Evolutionary conservation across 2,888 invertebrate genomes (phyloP), one percentile per base, ranked within the genome.

Genomic region (Oscheius sp.): DNA sequence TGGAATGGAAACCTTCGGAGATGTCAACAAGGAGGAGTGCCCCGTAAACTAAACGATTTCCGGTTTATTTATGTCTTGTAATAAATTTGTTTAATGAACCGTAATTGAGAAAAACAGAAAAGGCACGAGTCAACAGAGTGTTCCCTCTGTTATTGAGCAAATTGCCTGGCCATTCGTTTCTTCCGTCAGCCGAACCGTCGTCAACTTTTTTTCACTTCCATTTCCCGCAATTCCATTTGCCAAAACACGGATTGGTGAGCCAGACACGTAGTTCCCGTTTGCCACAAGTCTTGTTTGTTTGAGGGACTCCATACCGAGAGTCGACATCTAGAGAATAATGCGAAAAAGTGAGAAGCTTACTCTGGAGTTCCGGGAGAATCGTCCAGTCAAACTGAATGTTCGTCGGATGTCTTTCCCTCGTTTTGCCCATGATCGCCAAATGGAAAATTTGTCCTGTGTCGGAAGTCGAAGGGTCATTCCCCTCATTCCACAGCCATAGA

Each of bases 401-500:
- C 71, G 6, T 22, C 75, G 54, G 12, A 72, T 56, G n/a, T 68
- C 64, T n/a, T 72, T 71, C 6, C 68, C 63, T 12, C 72, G 56
- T 41, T 76, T 76, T 12, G 72, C 68, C 74, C 74, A 74, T 30
- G 72, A 70, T 22, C 76, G 68, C 76, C 76, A 76, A 54, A 74
- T 71, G 26, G 66, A 62, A 57, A 80, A 80, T 65, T 80, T 80
- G 59, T 80, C 80, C 17, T 80, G 79, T 8, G 74, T 74, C 1
- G 80, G 80, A 8, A 80, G 67, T 26, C 72, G 38, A 44, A 80
- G 38, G 8, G 77, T 74, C 50, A 80, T 74, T 38, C 80, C 79
- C 1, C 77, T 67, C 62, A 80, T 70, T 32, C 80, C 80, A 61
- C 82, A 82, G 8, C 82, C 82, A 56, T 82, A 82, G 12, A 82